Evolutionary conservation across 2,888 invertebrate genomes (phyloP).

Genomic region (Hetaerina titia): DNA sequence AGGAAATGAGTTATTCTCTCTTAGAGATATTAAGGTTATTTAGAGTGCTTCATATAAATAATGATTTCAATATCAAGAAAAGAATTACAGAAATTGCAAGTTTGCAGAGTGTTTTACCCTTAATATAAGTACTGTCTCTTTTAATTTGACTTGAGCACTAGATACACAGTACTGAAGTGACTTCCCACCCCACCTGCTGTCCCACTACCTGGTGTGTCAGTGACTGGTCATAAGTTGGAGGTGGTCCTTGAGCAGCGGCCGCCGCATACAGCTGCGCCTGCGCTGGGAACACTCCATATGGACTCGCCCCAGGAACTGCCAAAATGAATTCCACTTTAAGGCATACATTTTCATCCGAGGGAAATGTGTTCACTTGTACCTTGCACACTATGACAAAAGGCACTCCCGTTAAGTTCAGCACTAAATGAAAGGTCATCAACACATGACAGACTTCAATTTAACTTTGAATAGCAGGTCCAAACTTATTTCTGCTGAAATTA

Average conservation of each 20-base stretch:
- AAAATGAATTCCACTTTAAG: neutral
- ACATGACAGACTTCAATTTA: no score
- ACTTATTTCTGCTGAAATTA: no score
- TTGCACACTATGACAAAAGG: no score
- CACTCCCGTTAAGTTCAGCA: no score
- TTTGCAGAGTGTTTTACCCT: conserved; percentile 50
- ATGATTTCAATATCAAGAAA: neutral
- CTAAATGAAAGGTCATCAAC: no score
- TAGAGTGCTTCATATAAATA: neutral
- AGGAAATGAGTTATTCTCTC: conserved; percentile 21
- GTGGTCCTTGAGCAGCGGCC: conserved; percentile 81
- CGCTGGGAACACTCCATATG: conserved; percentile 81
- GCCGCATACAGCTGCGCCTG: conserved; percentile 82
- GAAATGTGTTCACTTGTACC: neutral
- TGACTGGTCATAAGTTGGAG: conserved; percentile 85
- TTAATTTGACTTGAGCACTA: neutral
- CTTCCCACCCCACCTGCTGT: conserved; percentile 63
- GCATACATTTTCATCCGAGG: neutral
- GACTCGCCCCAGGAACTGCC: conserved; percentile 81
- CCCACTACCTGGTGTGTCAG: conserved; percentile 81
- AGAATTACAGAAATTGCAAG: conserved; percentile 27
- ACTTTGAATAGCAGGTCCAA: no score
- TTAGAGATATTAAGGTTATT: neutral
- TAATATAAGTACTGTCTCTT: neutral
- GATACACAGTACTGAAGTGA: conserved; percentile 28